Base-by-base conservation (phyloP, 2,888 invertebrate genomes). In the Lasioglossum lativentre region DNA sequence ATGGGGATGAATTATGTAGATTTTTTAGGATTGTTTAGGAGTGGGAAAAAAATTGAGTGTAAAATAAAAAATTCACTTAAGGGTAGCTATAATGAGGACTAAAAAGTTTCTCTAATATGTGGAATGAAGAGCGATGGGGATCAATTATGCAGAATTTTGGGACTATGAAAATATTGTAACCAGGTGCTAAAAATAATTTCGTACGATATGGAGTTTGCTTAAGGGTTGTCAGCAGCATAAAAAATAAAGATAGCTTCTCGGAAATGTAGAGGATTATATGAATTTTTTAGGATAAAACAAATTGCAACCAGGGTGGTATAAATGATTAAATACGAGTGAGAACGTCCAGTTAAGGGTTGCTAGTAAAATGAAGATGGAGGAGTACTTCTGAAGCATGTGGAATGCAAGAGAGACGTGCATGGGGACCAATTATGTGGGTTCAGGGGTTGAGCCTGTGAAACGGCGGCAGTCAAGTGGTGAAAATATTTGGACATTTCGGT, bases 401-500 rank as follows among this genome's bases (percentile, higher is more conserved):
- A 59, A 27, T 5, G 27, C n/a, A 27, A 14, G 59, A 14, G 59
- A 30, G 27, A 2, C 27, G 59, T 27, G 27, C 16, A 59, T 4
- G 27, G 59, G 27, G 59, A 14, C 5, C 59, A 16, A 59, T 59
- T 27, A 27, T 1, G 27, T 16, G 59, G n/a, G 5, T 59, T 59
- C 4, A 16, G 59, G 27, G 59, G 6, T 59, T 16, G 59, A 59
- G 27, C 2, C 27, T 59, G 6, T n/a, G 59, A 5, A 5, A 27
- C 14, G 59, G 27, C 14, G 56, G n/a, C 27, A 14, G n/a, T 23
- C 56, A 4, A 27, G 4, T 5, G 27, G 27, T 27, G 81, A 34
- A 82, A 66, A 68, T 59, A 76, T 82, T 73, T 38, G 23, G 14
- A 23, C 23, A 8, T 75, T 75, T 59, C 16, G 27, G 40, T 38